Base-by-base conservation (phyloP, 2,797 vertebrate species). In the Antrozous pallidus region DNA sequence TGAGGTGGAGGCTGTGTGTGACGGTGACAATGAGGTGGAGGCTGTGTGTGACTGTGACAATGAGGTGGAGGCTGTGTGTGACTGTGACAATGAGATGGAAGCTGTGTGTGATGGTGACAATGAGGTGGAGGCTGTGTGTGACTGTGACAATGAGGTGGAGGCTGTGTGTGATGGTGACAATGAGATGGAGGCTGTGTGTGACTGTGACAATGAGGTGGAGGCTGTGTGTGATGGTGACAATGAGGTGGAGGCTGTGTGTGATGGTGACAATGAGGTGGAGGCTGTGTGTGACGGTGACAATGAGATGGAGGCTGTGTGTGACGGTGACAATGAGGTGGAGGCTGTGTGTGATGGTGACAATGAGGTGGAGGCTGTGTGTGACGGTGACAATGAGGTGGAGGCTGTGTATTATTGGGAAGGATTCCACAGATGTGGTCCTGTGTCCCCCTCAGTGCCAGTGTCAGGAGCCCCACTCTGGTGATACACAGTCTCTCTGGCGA, bases 381-480 rank as follows among this genome's bases (percentile, higher is more conserved):
- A 51, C 7, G 8, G 18, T 56, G 54, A n/a, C 51, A 8, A 8
- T 22, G 20, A 51, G 20, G 22, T 13, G 10, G 79, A 51, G 33
- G 36, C 3, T 17, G 13, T 8, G 13, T 31, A 26, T 28, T 10
- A 16, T 2, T 33, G 40, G 69, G 69, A 28, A 36, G 31, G 36
- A 8, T 12, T 49, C 78, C 5, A 6, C 3, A 1, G 54, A 7
- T 12, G 8, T 22, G 26, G 20, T 3, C 14, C 7, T 0, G 14
- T 28, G 18, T 49, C 26, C 24, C 31, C 33, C 56, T 28, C 1
- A 5, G 83, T 4, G 31, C 51, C 20, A 1, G 11, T 2, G 6
- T 17, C 8, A 9, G 83, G 26, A 26, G 14, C 1, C n/a, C 38
- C 26, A 0, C 12, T 0, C 2, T 2, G 5, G 28, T 0, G 5